Conservation (phyloP, 1,140 invertebrate genomes). For the Panonychus citri region DNA sequence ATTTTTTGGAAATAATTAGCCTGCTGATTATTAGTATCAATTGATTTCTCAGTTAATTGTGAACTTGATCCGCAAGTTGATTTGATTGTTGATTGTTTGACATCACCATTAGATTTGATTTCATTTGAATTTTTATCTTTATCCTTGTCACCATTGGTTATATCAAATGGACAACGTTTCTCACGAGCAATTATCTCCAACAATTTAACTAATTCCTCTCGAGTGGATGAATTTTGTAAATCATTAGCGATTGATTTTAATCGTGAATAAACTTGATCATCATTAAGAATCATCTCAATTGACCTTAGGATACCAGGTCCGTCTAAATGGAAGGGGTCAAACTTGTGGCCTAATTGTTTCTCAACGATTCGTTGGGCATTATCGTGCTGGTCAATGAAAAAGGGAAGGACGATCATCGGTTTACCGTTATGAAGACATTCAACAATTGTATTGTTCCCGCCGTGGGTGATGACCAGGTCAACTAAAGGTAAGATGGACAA, state of each 20-base stretch:
- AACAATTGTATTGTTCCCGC: neutral
- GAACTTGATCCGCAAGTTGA: no score
- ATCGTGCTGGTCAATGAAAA: constrained; percentile 10
- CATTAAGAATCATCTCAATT: neutral
- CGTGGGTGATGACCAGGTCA: neutral
- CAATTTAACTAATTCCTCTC: neutral
- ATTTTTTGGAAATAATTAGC: no score
- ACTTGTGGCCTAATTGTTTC: constrained; percentile 2
- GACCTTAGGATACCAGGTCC: neutral
- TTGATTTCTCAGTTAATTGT: no score
- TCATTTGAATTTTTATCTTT: no score
- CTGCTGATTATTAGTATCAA: no score
- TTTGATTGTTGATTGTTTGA: no score
- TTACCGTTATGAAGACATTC: constrained; percentile 3
- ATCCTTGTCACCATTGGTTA: no score
- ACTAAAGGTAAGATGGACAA: neutral
- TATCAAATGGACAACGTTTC: no score
- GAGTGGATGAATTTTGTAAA: neutral
- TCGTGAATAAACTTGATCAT: neutral
- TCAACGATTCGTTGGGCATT: constrained; percentile 10
- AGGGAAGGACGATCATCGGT: neutral
- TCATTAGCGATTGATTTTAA: neutral
- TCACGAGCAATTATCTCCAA: neutral
- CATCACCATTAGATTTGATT: no score
- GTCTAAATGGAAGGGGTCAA: neutral